phyloP scores from a whole-genome alignment of 2,888 invertebrate species.

The Heteromyza rotundicornis region DNA sequence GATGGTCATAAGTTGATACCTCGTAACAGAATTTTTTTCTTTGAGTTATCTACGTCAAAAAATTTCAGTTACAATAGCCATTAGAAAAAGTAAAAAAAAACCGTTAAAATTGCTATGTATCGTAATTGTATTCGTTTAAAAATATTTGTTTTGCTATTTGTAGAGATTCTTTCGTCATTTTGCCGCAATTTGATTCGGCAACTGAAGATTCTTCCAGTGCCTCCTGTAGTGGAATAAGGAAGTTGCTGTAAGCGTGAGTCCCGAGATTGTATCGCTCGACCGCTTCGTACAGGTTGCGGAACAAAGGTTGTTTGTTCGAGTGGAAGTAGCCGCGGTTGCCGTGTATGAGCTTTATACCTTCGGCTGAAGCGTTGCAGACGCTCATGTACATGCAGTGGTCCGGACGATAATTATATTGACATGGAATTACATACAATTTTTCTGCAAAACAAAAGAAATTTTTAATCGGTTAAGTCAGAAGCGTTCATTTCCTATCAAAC shows the following conservation, averaged over 20 bases:
- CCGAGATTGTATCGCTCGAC: constrained; percentile 68
- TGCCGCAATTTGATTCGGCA: constrained; percentile 70
- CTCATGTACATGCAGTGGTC: constrained; percentile 97
- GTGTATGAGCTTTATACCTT: constrained; percentile 84
- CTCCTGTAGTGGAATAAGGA: constrained; percentile 45
- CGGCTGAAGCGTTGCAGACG: constrained; percentile 70
- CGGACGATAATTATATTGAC: constrained; percentile 89
- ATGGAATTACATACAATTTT: constrained; percentile 79
- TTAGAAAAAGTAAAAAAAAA: no score
- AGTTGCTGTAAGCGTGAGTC: constrained; percentile 45
- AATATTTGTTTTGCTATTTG: constrained; percentile 61
- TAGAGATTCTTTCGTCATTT: constrained; percentile 66
- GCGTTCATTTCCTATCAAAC: no score
- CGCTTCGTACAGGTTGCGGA: constrained; percentile 73
- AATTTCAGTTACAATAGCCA: no score
- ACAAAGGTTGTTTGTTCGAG: constrained; percentile 83
- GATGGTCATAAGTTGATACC: no score
- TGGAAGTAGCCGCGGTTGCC: constrained; percentile 89
- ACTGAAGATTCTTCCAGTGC: constrained; percentile 66
- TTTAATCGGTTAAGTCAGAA: not conserved
- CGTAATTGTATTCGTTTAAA: constrained; percentile 52
- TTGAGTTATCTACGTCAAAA: no score
- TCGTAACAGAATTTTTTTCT: no score
- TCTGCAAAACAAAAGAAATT: constrained; percentile 61
- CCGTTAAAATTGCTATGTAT: constrained; percentile 5